Conservation (phyloP, 92 coral and sea anemone genomes). For the Heteractis magnifica region DNA sequence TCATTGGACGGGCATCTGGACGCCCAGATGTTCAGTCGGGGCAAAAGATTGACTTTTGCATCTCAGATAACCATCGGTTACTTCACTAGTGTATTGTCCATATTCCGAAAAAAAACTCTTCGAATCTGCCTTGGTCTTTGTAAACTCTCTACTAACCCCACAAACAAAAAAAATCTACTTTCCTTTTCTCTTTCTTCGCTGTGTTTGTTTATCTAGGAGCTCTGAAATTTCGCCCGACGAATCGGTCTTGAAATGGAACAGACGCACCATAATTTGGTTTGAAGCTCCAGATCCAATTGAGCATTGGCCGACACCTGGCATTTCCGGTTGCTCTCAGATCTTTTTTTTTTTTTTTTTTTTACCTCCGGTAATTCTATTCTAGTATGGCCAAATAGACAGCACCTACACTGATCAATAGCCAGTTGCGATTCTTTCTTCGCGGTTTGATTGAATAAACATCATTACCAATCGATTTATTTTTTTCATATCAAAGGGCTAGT, state of each 20-base stretch:
- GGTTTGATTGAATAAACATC: neutral
- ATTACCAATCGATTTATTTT: neutral
- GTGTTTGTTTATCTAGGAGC: neutral
- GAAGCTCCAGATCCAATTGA: conserved; percentile 12
- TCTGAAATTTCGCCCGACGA: neutral
- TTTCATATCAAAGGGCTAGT: neutral
- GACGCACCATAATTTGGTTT: neutral
- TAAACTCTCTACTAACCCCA: neutral
- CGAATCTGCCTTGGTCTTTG: conserved; percentile 12
- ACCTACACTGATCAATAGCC: neutral
- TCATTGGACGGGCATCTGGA: conserved; percentile 36
- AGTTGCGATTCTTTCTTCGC: neutral
- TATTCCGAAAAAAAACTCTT: neutral
- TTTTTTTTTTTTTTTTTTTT: neutral
- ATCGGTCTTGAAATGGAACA: neutral
- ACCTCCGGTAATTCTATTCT: neutral
- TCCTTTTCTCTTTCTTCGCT: neutral
- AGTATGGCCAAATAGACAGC: neutral
- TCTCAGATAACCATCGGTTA: conserved; percentile 13
- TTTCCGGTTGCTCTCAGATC: conserved; percentile 18
- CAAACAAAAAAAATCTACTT: neutral
- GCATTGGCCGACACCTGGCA: conserved; percentile 25
- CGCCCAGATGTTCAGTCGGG: conserved; percentile 33
- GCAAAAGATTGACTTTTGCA: conserved; percentile 13
- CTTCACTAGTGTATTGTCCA: conserved; percentile 13